phyloP scores from a whole-genome alignment of 2,888 invertebrate species.

The Atrina japonica region DNA sequence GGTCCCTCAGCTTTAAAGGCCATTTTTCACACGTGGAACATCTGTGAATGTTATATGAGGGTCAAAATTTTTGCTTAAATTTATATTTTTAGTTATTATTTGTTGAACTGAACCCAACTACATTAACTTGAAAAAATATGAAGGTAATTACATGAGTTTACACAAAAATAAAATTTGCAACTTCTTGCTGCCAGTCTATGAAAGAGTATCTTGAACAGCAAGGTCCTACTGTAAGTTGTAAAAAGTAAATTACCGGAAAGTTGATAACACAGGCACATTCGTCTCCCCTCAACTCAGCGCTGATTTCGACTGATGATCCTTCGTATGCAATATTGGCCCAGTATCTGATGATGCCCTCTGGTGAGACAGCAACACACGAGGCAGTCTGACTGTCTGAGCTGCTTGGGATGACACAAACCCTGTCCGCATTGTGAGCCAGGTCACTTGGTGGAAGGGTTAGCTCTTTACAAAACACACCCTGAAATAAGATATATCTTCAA shows the following conservation, averaged over 20 bases:
- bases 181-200: too few species aligned
- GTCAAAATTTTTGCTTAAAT: too few species aligned
- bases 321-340: slow-evolving; percentile 96
- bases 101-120: too few species aligned
- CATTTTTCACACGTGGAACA: too few species aligned
- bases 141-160: too few species aligned
- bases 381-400: slow-evolving; percentile 79
- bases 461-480: slow-evolving; percentile 88
- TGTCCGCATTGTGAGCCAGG: slow-evolving; percentile 86
- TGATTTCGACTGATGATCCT: slow-evolving; percentile 90
- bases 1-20: too few species aligned
- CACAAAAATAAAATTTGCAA: too few species aligned
- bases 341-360: slow-evolving; percentile 95
- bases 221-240: too few species aligned
- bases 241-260: slow-evolving; percentile 65
- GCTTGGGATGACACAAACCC: slow-evolving; percentile 88
- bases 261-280: slow-evolving; percentile 80
- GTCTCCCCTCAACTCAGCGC: slow-evolving; percentile 88
- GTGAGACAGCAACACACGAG: slow-evolving; percentile 90
- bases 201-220: too few species aligned
- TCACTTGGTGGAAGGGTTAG: slow-evolving; percentile 94
- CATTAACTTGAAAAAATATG: too few species aligned
- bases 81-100: too few species aligned
- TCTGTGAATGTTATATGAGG: too few species aligned
- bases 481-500: slow-evolving; percentile 33